Base-by-base conservation (phyloP, 2,888 invertebrate species). In the Micropterix aruncella region DNA sequence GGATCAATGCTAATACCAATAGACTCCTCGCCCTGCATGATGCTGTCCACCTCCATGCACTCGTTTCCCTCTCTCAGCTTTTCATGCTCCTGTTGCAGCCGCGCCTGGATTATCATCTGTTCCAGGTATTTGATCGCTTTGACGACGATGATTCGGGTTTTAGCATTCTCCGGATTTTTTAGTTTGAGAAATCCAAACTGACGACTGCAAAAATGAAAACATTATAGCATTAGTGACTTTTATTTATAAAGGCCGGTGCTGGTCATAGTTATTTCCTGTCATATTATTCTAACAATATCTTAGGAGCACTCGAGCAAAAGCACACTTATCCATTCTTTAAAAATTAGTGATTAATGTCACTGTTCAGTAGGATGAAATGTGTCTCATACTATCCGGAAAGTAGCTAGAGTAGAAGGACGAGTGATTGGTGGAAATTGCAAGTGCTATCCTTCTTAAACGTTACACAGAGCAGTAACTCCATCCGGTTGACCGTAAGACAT, bases 151-250 rank as follows among this genome's bases (percentile, higher is more conserved):
- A 79, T 77, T 59, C 87, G 80, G 53, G 89, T 88, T 57, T 82
- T 78, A 12, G 76, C 73, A 74, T 92, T 87, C 62, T 91, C 91
- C 41, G 82, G 74, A 46, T 80, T 77, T 55, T 83, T 81, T 40
- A 93, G 65, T 57, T 89, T 84, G 48, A 94, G 66, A 60, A 91
- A 92, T 38, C 94, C 94, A 74, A 88, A 94, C 58, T 89, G 86
- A 17, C 90, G 89, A 62, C 94, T 94, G 72, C 50, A 77, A 75
- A 44, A 50, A 49, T 49, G 54, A 47, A 44, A 44, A n/a, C n/a
- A n/a, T n/a, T n/a, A n/a, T n/a, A n/a, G n/a, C n/a, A n/a, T n/a
- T n/a, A n/a, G n/a, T n/a, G n/a, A n/a, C n/a, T n/a, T n/a, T n/a
- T n/a, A n/a, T n/a, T n/a, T n/a, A n/a, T n/a, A n/a, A n/a, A n/a